A percentile compares a stretch with the other conserved stretches of the same genome.
phyloP scores from a whole-genome alignment of 2,113 vertebrate species.

The Tichodroma muraria region DNA sequence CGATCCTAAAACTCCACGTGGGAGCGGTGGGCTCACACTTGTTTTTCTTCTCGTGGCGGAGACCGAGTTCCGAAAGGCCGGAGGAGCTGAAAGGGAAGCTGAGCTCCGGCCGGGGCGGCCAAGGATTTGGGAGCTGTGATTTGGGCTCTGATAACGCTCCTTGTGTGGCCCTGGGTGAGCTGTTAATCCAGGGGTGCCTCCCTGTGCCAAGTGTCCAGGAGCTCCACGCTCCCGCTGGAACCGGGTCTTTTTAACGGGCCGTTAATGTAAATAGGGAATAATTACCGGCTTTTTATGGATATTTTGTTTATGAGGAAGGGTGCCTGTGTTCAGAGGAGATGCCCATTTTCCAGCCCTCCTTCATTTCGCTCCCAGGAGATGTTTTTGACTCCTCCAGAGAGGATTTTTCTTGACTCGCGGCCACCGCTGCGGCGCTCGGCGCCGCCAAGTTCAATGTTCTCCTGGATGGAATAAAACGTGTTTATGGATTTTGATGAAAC shows the following conservation, averaged over 20 bases:
- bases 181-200: background rate
- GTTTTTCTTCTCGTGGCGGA: background rate
- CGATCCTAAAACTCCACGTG: background rate
- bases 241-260: background rate
- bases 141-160: background rate
- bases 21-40: background rate
- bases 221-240: background rate
- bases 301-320: background rate
- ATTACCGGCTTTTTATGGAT: background rate
- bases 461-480: background rate
- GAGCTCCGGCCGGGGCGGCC: background rate
- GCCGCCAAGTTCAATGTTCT: constrained; percentile 30
- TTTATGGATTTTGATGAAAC: constrained; percentile 44
- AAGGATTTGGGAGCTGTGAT: background rate
- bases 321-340: background rate
- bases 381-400: background rate
- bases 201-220: background rate
- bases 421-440: background rate
- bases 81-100: background rate
- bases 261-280: background rate
- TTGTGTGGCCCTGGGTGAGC: background rate
- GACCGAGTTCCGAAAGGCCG: background rate
- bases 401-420: constrained; percentile 24
- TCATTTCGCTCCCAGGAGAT: background rate
- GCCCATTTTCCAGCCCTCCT: constrained; percentile 10